A percentile compares a stretch with the other conserved stretches of the same genome.
phyloP scores from a whole-genome alignment of 1,140 invertebrate genomes.

The Ephestia elutella region DNA sequence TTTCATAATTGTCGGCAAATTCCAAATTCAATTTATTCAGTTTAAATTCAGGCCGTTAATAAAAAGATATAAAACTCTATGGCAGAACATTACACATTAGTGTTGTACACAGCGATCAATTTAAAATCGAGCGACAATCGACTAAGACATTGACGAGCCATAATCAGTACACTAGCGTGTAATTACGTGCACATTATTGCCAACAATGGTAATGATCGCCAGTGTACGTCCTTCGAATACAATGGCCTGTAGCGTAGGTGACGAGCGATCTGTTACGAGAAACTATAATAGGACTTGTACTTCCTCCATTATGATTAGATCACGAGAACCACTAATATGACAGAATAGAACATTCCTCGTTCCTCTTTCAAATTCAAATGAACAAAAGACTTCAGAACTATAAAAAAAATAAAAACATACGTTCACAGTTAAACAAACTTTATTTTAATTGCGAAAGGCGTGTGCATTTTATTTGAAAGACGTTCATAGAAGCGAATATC shows the following conservation, averaged over 20 bases:
- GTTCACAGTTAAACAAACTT: neutral
- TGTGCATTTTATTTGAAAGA: neutral
- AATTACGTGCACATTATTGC: slow-evolving; percentile 15
- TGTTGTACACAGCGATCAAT: neutral
- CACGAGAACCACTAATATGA: neutral
- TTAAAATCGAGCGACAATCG: slow-evolving; percentile 1
- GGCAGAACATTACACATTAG: too few species aligned
- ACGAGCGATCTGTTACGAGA: slow-evolving; percentile 8
- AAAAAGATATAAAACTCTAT: neutral
- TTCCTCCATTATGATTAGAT: slow-evolving; percentile 10
- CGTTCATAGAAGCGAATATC: slow-evolving; percentile 18
- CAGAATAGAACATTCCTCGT: neutral
- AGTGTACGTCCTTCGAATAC: slow-evolving; percentile 16
- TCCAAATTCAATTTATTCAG: neutral
- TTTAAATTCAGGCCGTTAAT: neutral
- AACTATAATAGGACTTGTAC: slow-evolving; percentile 11
- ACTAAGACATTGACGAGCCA: slow-evolving; percentile 4
- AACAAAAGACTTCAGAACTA: neutral
- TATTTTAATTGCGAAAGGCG: neutral
- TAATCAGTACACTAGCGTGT: slow-evolving; percentile 7
- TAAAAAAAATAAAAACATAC: neutral
- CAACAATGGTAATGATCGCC: slow-evolving; percentile 13
- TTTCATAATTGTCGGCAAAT: slow-evolving; percentile 2
- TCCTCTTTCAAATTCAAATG: neutral
- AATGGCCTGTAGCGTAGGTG: slow-evolving; percentile 13